Conservation (phyloP, 2,888 invertebrate species). For the Alloplasta piceator region DNA sequence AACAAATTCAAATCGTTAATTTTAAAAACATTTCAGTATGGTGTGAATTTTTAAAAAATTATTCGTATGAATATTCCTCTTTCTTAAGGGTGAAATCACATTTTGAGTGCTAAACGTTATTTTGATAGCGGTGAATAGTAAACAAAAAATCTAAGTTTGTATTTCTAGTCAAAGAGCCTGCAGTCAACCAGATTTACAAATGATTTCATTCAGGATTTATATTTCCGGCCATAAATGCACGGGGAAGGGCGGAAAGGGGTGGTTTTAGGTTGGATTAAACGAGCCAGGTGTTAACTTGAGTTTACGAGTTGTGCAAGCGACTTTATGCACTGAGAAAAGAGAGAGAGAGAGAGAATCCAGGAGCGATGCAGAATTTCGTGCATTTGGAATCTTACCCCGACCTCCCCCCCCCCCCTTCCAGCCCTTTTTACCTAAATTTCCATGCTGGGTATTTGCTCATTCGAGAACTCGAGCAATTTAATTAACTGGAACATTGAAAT, state of each 20-base stretch:
- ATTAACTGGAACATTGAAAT: conserved; percentile 46
- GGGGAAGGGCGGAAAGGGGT: conserved; percentile 1
- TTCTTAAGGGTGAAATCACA: neutral
- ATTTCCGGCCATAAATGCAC: conserved; percentile 40
- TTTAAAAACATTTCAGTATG: neutral
- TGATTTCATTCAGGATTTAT: conserved; percentile 30
- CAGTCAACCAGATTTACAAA: conserved; percentile 9
- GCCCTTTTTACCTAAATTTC: conserved; percentile 25
- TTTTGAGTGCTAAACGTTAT: neutral
- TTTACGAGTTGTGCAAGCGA: conserved; percentile 56
- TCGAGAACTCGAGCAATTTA: conserved; percentile 15
- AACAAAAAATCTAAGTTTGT: conserved; percentile 5
- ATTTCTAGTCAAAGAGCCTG: neutral
- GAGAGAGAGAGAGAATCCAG: conserved; percentile 2
- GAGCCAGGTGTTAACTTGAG: conserved; percentile 55
- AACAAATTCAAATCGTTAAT: neutral
- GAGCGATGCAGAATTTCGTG: conserved; percentile 48
- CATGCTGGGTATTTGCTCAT: neutral
- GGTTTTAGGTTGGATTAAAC: conserved; percentile 42
- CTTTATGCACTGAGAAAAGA: conserved; percentile 1
- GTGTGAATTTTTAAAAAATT: neutral
- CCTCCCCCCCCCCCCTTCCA: neutral
- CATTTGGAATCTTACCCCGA: conserved; percentile 28
- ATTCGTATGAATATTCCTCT: neutral
- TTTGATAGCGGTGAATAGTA: neutral